Base-by-base conservation (phyloP, 2,888 invertebrate species). In the Liodrosophila aerea region DNA sequence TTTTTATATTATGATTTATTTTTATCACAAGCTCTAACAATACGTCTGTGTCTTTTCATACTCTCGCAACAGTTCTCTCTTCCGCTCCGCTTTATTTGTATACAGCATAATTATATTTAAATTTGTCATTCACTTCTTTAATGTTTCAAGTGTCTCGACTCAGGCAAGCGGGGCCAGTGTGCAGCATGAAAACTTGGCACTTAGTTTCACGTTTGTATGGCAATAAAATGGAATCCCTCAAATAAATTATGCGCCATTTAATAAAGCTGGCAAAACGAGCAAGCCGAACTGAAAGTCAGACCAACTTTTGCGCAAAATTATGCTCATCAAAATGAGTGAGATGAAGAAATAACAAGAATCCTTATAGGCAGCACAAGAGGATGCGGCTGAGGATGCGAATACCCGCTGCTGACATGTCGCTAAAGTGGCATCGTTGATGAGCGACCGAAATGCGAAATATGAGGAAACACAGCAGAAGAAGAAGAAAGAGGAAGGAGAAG, bases 181-280 rank as follows among this genome's bases (percentile, higher is more conserved):
- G 29, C 7, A 9, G 29, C 29, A 59, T 61, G 59, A 47, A 37
- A 44, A 46, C 40, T 57, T 50, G 41, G 12, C 57, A 41, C 18
- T 50, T 47, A 52, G 50, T 18, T 59, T 37, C 40, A 51, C 66
- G 56, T 62, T 68, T 52, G 61, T 15, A 40, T 9, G 37, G 46
- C 68, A 59, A 59, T 69, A 66, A 66, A 80, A 61, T 33, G 18
- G 63, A 73, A 70, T 75, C 64, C 58, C 61, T 15, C 71, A 43
- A 54, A 66, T 73, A 73, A 80, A 64, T 80, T 58, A 80, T 80
- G 76, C 68, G 54, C 57, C 68, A 66, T 80, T 77, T 80, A 73
- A 80, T 76, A 80, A 76, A 66, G 76, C 67, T 51, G 27, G 30
- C 40, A 40, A 44, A 52, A 67, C 46, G 61, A 45, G n/a, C 8